Base-by-base conservation (phyloP, 2,113 vertebrate genomes). In the Lonchura striata region DNA sequence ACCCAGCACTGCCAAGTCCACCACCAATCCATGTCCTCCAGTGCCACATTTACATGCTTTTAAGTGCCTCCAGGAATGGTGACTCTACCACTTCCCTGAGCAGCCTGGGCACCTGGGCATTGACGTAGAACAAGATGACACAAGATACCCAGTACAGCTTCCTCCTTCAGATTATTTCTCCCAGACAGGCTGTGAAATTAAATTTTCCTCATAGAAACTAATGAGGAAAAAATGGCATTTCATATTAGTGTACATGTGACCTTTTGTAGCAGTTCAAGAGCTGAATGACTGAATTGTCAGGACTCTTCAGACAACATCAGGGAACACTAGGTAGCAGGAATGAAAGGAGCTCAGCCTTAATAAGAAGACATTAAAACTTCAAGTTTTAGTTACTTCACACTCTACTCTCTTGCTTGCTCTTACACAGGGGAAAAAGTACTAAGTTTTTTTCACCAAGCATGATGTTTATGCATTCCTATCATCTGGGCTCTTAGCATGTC, bases 121-220 rank as follows among this genome's bases (percentile, higher is more conserved):
- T 6, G 0, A 25, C 22, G 14, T 17, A 61, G 30, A 47, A 15
- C 17, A 54, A 60, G 23, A 25, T 0, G 0, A 68, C 31, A 21
- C 21, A 49, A 54, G 17, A 35, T 7, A 42, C 49, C 41, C 35
- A 54, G 35, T 54, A 42, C 25, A 56, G 8, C 61, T 90, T 54
- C 15, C 25, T 69, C 24, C 17, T 54, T 41, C 31, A 60, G 76
- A 82, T 52, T 37, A 39, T 27, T 91, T 86, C 30, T 88, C 35
- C 71, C 33, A 47, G 41, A 35, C 23, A 56, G 13, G 19, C 18
- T 37, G 5, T 60, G 35, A 41, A 68, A 59, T 42, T 76, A 72
- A 53, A 63, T 50, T 42, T 46, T 89, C 28, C n/a, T 86, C 52
- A 41, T 33, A 37, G 10, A 76, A 91, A 64, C 15, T 6, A 10